phyloP scores from a whole-genome alignment of 2,797 vertebrate genomes.

The Hybognathus amarus region DNA sequence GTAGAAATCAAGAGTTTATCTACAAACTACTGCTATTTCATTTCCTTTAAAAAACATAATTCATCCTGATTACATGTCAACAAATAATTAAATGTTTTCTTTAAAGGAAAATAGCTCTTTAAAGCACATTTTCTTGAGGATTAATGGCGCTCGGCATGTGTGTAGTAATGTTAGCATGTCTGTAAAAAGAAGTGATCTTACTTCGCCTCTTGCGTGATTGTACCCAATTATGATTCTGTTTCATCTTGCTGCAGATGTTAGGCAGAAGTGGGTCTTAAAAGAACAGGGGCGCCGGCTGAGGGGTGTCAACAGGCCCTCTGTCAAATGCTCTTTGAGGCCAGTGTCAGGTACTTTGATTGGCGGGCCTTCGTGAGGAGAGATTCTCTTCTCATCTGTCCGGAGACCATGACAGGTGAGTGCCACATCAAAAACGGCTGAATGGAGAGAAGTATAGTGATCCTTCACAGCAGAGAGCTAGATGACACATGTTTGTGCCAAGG shows the following conservation, averaged over 20 bases:
- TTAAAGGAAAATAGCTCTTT: background rate
- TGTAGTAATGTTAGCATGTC: slow-evolving; percentile 39
- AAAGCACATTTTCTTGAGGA: background rate
- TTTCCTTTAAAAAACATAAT: slow-evolving; percentile 15
- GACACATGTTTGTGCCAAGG: slow-evolving; percentile 50
- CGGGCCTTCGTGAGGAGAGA: slow-evolving; percentile 52
- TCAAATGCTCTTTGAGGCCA: slow-evolving; percentile 57
- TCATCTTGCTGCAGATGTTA: slow-evolving; percentile 68
- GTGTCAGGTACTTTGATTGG: slow-evolving; percentile 63
- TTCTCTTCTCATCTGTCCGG: slow-evolving; percentile 49
- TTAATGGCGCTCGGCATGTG: background rate
- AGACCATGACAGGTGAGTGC: slow-evolving; percentile 61
- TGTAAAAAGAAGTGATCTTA: slow-evolving; percentile 37
- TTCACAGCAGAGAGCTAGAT: slow-evolving; percentile 39
- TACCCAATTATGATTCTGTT: slow-evolving; percentile 68
- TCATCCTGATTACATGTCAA: background rate
- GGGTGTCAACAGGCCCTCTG: slow-evolving; percentile 63
- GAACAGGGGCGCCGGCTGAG: slow-evolving; percentile 52
- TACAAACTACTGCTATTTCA: background rate
- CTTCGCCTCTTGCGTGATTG: slow-evolving; percentile 52
- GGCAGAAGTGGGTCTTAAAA: slow-evolving; percentile 62
- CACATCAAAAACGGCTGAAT: slow-evolving; percentile 51
- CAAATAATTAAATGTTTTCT: background rate
- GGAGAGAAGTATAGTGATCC: slow-evolving; percentile 23
- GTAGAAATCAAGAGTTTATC: slow-evolving; percentile 10